Evolutionary conservation across 2,888 invertebrate genomes (phyloP), one percentile per base, ranked within the genome.

Genomic region (Eledona agricola): DNA sequence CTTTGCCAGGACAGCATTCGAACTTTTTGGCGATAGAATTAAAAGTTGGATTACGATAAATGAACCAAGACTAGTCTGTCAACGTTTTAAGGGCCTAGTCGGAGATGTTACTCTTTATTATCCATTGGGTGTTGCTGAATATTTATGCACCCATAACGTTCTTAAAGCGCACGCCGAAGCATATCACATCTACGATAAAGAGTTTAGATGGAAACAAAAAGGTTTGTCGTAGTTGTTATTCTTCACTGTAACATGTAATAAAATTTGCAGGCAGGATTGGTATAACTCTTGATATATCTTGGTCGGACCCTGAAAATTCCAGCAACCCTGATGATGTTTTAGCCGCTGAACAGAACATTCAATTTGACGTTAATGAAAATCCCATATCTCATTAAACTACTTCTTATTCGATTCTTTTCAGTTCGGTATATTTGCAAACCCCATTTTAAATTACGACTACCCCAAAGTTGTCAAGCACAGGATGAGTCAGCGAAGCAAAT

Each of bases 41-140:
- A 82, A 84, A 56, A 63, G 65, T 47, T 88, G 87, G 85, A 81
- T 86, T 31, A 88, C 88, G 0, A 78, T 88, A 59, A 88, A 88
- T 65, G 87, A 88, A 64, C 32, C 35, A 3, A 16, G 28, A 12
- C 12, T 47, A 20, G 46, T 40, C 12, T 81, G 82, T 62, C 77
- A 79, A 55, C 77, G 77, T 42, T 81, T 80, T 6, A 76, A 65
- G 78, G 82, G 81, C 20, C 2, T 29, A 7, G 76, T 76, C 57
- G 75, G 69, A 0, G 76, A 75, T 60, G 78, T 79, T 51, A 81
- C 81, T 4, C 81, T 80, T 5, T 79, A 1, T 49, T 79, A 5
- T 71, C 78, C 54, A 79, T 78, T 81, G 37, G 84, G 83, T 4
- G 79, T 81, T n/a, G 82, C 81, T 4, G 81, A 82, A 59, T 89